phyloP scores from a whole-genome alignment of 1,140 invertebrate genomes.

The Geopemphigus sp. region DNA sequence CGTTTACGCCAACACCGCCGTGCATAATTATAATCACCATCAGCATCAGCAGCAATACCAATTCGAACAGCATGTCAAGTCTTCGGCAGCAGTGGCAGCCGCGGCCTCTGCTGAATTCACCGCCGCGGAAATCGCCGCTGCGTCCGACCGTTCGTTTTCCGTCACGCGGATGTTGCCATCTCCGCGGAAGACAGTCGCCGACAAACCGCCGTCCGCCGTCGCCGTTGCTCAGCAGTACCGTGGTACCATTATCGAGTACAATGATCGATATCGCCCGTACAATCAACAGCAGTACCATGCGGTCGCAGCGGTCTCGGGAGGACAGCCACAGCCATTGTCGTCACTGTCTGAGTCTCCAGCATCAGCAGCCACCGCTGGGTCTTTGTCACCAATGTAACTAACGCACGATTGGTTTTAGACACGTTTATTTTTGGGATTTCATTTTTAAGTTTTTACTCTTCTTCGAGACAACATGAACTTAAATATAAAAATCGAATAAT shows the following conservation, averaged over 20 bases:
- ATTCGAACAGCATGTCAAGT: constrained; percentile 55
- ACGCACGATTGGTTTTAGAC: no score
- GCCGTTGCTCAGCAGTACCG: not conserved
- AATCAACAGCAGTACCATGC: constrained; percentile 63
- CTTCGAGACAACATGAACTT: no score
- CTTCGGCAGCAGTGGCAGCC: constrained; percentile 54
- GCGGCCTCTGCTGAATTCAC: constrained; percentile 52
- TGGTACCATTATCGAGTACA: constrained; percentile 57
- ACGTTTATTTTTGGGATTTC: no score
- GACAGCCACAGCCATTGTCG: constrained; percentile 70
- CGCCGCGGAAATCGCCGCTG: constrained; percentile 64
- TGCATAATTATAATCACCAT: constrained; percentile 46
- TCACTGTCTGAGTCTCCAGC: constrained; percentile 69
- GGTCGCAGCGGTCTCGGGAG: no score
- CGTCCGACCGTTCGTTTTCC: constrained; percentile 82
- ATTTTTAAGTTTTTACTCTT: no score
- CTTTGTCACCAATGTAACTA: no score
- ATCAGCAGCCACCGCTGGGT: constrained; percentile 53
- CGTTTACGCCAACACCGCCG: no score
- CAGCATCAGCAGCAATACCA: constrained; percentile 55
- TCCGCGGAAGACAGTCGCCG: constrained; percentile 57
- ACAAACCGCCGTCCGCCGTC: constrained; percentile 53
- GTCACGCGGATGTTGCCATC: constrained; percentile 85
- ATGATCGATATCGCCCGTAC: not conserved
- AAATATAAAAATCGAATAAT: no score